Conservation (phyloP, 2,113 vertebrate genomes). For the Chionomys nivalis region DNA sequence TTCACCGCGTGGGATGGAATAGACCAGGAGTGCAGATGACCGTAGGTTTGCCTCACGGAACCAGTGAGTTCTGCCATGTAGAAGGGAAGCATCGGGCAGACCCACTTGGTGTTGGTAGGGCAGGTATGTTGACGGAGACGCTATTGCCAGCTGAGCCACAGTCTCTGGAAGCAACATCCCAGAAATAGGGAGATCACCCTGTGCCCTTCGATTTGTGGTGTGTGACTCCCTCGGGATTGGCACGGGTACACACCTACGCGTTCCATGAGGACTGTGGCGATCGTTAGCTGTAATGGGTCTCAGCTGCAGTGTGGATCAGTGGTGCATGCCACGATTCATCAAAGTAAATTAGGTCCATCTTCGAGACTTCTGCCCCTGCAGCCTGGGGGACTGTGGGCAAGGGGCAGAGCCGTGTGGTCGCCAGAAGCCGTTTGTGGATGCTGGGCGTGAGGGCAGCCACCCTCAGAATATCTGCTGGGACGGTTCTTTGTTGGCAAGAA, state of each 20-base stretch:
- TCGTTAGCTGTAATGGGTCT: conserved; percentile 89
- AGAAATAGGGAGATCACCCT: not conserved
- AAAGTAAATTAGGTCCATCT: conserved; percentile 87
- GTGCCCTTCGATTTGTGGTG: conserved; percentile 65
- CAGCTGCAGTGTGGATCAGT: conserved; percentile 88
- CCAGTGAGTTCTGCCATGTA: not conserved
- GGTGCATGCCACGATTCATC: conserved; percentile 88
- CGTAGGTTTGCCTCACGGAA: not conserved
- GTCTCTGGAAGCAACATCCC: not conserved
- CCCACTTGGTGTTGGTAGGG: no score
- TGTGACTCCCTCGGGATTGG: conserved; percentile 72
- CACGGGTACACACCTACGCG: conserved; percentile 81
- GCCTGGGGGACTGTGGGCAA: conserved; percentile 78
- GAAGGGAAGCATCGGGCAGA: not conserved
- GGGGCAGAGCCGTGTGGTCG: conserved; percentile 70
- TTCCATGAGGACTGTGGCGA: conserved; percentile 84
- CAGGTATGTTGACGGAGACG: not conserved
- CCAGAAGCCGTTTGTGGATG: conserved; percentile 66
- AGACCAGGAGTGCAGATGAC: not conserved
- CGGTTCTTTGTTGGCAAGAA: not conserved
- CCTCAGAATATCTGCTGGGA: not conserved
- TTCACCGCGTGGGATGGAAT: not conserved
- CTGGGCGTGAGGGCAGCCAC: not conserved
- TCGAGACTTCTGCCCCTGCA: conserved; percentile 81
- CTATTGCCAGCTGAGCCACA: not conserved